These are phyloP conservation scores for Piprites chloris DNA, from an alignment of 2,113 vertebrate genomes.

Conservation along the genomic window DNA sequence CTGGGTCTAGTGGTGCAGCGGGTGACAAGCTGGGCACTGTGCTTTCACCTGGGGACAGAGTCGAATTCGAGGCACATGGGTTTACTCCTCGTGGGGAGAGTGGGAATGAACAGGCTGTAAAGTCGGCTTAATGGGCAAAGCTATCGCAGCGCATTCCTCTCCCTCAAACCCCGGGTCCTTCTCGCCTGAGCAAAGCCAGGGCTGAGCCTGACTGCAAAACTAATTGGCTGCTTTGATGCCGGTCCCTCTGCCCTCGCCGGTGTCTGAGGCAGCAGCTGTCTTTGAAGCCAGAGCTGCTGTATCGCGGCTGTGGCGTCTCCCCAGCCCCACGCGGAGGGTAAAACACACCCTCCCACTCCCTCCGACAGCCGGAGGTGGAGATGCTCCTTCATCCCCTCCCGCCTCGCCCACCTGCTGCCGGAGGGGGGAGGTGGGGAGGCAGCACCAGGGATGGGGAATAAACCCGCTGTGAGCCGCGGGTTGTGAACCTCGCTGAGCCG, in stretches of 20 bases:
- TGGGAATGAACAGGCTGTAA: neutral
- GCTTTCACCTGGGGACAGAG: neutral
- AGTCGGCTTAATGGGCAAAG: neutral
- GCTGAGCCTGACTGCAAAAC: slow-evolving; percentile 25
- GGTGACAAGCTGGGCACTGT: neutral
- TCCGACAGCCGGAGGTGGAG: neutral
- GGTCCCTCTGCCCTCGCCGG: neutral
- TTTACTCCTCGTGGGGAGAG: neutral
- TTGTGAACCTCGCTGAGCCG: neutral
- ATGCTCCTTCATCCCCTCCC: neutral
- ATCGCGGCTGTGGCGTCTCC: neutral
- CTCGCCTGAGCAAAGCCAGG: neutral
- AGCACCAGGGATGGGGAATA: neutral
- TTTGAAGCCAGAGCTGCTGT: neutral
- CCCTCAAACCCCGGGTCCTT: neutral
- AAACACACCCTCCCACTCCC: neutral
- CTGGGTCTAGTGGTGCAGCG: neutral
- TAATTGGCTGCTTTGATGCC: slow-evolving; percentile 49
- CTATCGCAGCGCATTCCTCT: neutral
- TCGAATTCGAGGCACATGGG: rapidly evolving
- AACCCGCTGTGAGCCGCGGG: neutral
- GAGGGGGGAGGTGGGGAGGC: neutral
- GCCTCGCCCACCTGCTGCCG: neutral
- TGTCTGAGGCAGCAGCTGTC: neutral
- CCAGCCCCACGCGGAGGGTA: neutral